Evolutionary conservation across 2,888 invertebrate species (phyloP), one percentile per base, ranked within the genome.

Genomic region (Andrena camellia): DNA sequence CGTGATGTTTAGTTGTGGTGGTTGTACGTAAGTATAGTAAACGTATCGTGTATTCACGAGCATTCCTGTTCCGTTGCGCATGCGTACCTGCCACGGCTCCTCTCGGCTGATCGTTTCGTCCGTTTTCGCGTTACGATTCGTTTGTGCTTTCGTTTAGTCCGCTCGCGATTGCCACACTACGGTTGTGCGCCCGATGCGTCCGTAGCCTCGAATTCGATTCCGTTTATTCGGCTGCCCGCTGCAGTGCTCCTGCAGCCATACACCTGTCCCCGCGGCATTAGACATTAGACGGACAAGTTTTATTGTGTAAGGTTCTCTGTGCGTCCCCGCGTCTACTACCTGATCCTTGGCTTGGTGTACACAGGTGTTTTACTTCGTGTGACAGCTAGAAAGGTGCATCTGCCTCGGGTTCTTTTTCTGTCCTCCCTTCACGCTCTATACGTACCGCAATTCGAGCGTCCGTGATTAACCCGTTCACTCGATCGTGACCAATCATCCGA

Each of bases 61-160:
- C 75, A 79, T 75, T 73, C 78, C 68, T 80, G 67, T 64, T 68
- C 71, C 72, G 76, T 69, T 60, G 86, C 89, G 88, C 89, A 89
- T 89, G 89, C 89, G 89, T 67, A 79, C 81, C 72, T 85, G 81
- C 29, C 69, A 59, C 48, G 68, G 77, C 72, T 87, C 78, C 76
- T 78, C 76, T 79, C 81, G 78, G 76, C 68, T 74, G 80, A 83
- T 78, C 85, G 86, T 89, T 82, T 77, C 81, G 85, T 83, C 86
- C 87, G 81, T 87, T 89, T 88, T 89, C 88, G 87, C 84, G 85
- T 86, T 78, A 71, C 72, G 78, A 63, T 83, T 83, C 83, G 81
- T 66, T 72, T 77, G 79, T 83, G 82, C 70, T 80, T 74, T 75
- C 79, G 75, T 81, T 87, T 78, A 88, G 87, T 88, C 68, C 66